Conservation (phyloP, 2,113 vertebrate species). For the Heterochromis multidens region DNA sequence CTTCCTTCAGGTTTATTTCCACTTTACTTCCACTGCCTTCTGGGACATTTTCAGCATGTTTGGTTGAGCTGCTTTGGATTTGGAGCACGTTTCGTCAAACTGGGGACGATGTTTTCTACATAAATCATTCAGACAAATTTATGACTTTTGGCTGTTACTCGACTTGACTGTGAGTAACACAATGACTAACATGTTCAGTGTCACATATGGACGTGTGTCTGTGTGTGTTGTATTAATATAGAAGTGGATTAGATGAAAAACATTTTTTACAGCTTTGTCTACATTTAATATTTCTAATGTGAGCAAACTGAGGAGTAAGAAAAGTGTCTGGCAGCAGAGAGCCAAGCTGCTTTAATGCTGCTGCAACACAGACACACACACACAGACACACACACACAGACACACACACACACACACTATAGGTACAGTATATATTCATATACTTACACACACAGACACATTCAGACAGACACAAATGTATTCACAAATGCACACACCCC, state of each 20-base stretch:
- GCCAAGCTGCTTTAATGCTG: neutral
- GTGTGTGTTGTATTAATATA: neutral
- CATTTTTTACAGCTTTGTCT: neutral
- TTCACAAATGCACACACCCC: neutral
- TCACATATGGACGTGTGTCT: neutral
- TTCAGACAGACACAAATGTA: constrained; percentile 7
- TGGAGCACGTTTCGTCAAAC: neutral
- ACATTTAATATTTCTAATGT: neutral
- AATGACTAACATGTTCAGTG: neutral
- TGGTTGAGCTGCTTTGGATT: too few relatives aligned
- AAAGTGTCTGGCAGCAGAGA: neutral
- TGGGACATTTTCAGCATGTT: too few relatives aligned
- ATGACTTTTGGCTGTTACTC: neutral
- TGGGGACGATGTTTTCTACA: neutral
- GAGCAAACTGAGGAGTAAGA: neutral
- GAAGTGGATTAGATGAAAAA: neutral
- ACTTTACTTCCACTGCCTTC: too few relatives aligned
- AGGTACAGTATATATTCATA: neutral
- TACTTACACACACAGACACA: constrained; percentile 8
- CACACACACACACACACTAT: neutral
- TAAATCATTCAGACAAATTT: neutral
- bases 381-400: neutral
- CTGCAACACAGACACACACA: neutral
- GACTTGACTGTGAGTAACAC: neutral
- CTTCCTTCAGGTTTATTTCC: neutral